phyloP scores from a whole-genome alignment of 2,113 vertebrate species.

The Hippocampus mohnikei region DNA sequence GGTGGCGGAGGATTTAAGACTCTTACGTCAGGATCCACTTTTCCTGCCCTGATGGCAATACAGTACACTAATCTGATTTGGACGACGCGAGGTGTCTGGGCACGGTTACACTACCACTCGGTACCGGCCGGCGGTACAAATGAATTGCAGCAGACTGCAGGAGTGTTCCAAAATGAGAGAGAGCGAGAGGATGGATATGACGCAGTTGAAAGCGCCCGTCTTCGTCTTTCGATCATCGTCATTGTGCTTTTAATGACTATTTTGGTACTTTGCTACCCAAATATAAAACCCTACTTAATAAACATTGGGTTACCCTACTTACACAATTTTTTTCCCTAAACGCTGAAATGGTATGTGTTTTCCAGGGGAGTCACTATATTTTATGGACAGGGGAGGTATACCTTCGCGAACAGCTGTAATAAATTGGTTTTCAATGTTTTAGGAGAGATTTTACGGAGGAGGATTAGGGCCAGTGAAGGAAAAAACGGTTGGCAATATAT shows the following conservation, averaged over 20 bases:
- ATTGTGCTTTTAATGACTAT: not conserved
- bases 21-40: slow-evolving; percentile 74
- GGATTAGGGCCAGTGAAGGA: too few species aligned
- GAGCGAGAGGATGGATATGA: slow-evolving; percentile 33
- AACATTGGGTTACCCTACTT: not conserved
- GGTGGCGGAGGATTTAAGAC: slow-evolving; percentile 42
- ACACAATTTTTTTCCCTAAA: too few species aligned
- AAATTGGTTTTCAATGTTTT: too few species aligned
- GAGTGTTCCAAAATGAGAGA: not conserved
- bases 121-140: not conserved
- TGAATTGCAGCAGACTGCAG: not conserved
- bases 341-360: too few species aligned
- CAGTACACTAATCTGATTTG: slow-evolving; percentile 68
- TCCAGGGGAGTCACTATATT: too few species aligned
- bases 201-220: slow-evolving; percentile 38
- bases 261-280: too few species aligned
- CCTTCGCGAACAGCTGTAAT: too few species aligned
- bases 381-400: too few species aligned
- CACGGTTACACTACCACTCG: not conserved
- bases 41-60: slow-evolving; percentile 56
- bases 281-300: too few species aligned
- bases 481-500: too few species aligned
- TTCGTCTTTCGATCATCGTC: not conserved
- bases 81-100: slow-evolving; percentile 13
- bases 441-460: too few species aligned